phyloP scores from a whole-genome alignment of 2,113 vertebrate species.

The Alosa alosa region DNA sequence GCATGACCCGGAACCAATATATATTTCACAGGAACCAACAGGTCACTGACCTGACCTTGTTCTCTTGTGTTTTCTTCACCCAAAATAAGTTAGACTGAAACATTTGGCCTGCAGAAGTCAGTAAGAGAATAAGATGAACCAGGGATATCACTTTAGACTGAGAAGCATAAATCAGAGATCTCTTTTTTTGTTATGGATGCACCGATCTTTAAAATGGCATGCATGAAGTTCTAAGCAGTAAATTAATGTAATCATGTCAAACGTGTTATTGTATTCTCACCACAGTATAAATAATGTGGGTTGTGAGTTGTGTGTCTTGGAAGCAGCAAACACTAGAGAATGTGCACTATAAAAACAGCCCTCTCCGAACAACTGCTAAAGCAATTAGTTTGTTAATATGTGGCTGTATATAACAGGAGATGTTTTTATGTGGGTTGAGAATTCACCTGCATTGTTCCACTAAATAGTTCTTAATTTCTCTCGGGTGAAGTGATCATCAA shows the following conservation, averaged over 20 bases:
- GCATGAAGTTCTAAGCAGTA: background rate
- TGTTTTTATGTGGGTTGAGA: slow-evolving; percentile 33
- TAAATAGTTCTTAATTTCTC: background rate
- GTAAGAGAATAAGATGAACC: background rate
- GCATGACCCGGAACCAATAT: background rate
- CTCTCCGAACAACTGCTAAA: slow-evolving; percentile 29
- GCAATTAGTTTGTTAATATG: slow-evolving; percentile 26
- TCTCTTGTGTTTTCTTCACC: background rate
- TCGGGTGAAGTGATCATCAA: background rate
- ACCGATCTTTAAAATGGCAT: background rate
- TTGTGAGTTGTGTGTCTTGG: slow-evolving; percentile 1
- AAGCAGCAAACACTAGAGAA: background rate
- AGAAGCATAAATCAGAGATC: background rate
- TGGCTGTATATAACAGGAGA: slow-evolving; percentile 23
- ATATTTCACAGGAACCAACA: background rate
- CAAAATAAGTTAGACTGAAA: background rate
- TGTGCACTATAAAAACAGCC: slow-evolving; percentile 2
- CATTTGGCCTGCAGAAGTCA: background rate
- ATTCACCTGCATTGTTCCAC: slow-evolving; percentile 24
- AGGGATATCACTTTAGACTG: background rate
- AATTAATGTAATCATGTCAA: background rate
- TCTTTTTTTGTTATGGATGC: background rate
- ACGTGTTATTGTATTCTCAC: background rate
- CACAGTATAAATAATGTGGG: slow-evolving; percentile 23
- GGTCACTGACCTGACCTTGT: background rate